Conservation (phyloP, 2,888 invertebrate genomes). For the Hedychridium roseum region DNA sequence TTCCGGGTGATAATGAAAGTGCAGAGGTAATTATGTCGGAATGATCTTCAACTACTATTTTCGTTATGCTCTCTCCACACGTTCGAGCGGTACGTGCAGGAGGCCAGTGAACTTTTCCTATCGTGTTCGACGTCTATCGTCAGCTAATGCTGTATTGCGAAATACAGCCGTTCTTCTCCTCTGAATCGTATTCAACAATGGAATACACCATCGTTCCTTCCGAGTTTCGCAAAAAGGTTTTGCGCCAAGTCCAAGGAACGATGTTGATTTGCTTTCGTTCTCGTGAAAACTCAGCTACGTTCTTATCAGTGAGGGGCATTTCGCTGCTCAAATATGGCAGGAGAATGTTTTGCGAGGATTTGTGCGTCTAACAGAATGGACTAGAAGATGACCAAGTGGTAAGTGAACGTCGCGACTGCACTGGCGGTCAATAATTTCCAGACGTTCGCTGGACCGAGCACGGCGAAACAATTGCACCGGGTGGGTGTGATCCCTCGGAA, state of each 20-base stretch:
- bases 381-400: constrained; percentile 22
- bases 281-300: no score
- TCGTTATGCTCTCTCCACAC: constrained; percentile 58
- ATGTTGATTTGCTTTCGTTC: no score
- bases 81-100: constrained; percentile 8
- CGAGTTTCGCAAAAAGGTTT: no score
- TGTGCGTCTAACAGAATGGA: no score
- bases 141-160: no score
- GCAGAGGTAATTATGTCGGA: constrained; percentile 20
- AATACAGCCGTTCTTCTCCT: no score
- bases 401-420: constrained; percentile 8
- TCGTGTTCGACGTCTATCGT: constrained; percentile 4
- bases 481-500: constrained; percentile 27
- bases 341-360: no score
- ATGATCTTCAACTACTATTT: constrained; percentile 21
- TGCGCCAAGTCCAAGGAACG: no score
- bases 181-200: no score
- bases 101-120: constrained; percentile 15
- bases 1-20: constrained; percentile 27
- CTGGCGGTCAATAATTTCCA: constrained; percentile 30
- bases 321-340: no score
- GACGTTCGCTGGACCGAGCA: constrained; percentile 22
- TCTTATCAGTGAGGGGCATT: no score
- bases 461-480: constrained; percentile 37
- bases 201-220: no score